A percentile compares a stretch with the other conserved stretches of the same genome.
phyloP scores from a whole-genome alignment of 2,797 vertebrate genomes.

The Pelochelys cantorii region DNA sequence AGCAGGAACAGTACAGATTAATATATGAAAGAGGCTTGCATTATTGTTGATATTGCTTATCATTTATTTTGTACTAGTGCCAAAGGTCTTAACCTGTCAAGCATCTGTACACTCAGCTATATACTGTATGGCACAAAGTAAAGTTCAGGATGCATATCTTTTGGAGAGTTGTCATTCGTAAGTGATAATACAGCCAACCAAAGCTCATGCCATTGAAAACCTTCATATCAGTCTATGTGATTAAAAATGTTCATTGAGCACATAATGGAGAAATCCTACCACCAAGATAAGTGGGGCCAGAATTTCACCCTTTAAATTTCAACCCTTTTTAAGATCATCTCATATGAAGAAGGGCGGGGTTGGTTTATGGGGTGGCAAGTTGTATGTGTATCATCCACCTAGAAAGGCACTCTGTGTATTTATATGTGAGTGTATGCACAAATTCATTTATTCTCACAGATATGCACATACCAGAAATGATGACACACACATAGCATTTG shows the following conservation, averaged over 20 bases:
- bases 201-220: neutral
- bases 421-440: neutral
- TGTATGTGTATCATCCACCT: neutral
- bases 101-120: neutral
- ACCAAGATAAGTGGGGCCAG: neutral
- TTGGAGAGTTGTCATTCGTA: neutral
- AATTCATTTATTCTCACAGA: neutral
- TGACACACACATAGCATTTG: neutral
- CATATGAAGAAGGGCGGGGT: neutral
- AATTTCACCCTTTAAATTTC: neutral
- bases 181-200: neutral
- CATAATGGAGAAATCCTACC: neutral
- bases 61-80: neutral
- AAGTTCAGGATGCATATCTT: neutral
- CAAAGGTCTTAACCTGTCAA: neutral
- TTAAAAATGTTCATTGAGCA: neutral
- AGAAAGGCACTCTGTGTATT: neutral
- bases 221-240: rapidly evolving
- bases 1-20: neutral
- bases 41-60: neutral
- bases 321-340: too few species aligned
- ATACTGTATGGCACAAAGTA: neutral
- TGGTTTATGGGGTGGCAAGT: neutral
- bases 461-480: neutral
- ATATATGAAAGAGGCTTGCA: neutral